phyloP scores from a whole-genome alignment of 2,797 vertebrate species.

The Galagoides demidoff region DNA sequence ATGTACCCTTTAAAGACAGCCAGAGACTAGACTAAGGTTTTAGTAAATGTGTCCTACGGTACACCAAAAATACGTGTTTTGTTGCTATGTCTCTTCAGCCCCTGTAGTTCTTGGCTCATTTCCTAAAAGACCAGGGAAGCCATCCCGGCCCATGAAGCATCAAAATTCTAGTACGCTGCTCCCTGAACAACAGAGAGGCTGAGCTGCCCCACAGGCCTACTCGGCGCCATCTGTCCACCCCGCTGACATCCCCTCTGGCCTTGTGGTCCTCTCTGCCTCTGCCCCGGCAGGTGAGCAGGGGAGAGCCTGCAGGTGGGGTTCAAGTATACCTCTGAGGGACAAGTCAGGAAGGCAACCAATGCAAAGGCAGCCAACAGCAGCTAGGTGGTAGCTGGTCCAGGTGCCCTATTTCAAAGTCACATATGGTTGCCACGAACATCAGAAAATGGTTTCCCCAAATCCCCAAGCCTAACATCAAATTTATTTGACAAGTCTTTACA shows the following conservation, averaged over 20 bases:
- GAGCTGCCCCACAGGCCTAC: background rate
- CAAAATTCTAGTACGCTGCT: background rate
- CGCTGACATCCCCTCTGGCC: background rate
- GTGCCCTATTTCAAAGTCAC: background rate
- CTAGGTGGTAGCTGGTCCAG: background rate
- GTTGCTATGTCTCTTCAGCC: background rate
- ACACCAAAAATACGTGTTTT: background rate
- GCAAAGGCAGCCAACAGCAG: background rate
- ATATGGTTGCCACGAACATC: background rate
- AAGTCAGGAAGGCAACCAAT: background rate
- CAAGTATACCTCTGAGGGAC: background rate
- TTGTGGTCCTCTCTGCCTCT: background rate
- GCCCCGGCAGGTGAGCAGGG: background rate
- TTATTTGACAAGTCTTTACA: background rate
- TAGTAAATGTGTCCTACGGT: background rate
- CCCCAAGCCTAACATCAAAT: background rate
- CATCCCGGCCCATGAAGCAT: background rate
- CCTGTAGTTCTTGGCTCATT: background rate
- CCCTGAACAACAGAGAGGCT: background rate
- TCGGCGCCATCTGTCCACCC: background rate
- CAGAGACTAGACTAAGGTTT: background rate
- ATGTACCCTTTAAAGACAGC: background rate
- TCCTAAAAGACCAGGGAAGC: background rate
- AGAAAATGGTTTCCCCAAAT: slow-evolving; percentile 30
- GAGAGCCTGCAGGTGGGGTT: background rate